Evolutionary conservation across 64 coral and sea anemone species (phyloP), one percentile per base, ranked within the genome.

Genomic region (Pocillopora verrucosa): DNA sequence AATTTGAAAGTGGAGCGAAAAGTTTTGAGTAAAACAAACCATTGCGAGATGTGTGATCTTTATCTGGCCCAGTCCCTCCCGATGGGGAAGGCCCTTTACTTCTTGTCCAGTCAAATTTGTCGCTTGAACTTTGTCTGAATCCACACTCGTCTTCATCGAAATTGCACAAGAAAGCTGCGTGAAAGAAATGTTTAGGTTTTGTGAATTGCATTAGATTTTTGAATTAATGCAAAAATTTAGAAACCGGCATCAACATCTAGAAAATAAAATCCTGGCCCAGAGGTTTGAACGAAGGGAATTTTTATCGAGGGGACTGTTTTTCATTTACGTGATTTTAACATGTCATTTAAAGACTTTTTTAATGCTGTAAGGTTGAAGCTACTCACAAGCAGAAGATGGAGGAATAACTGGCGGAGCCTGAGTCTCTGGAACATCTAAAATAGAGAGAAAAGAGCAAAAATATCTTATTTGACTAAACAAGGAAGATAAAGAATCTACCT

Each of bases 21-120:
- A 36, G 36, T 38, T 17, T 77, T 41, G 75, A 77, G 41, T 51
- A 4, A 3, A 4, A 51, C 20, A n/a, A 22, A 69, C 65, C 65
- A n/a, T 69, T 69, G 20, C 65, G 19, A n/a, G 65, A 22, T 9
- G 77, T 82, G 24, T 90, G 88, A 36, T 81, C 88, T 41, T 64
- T 45, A 60, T 15, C 9, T 59, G 89, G 89, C 34, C 89, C 89
- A 20, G 89, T 86, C 10, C 19, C n/a, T 15, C 25, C 9, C 9
- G 73, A 78, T 10, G 10, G 9, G 37, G 89, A 77, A 56, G 10
- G 0, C 9, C 89, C 89, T 26, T 11, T 68, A 12, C 14, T 63
- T 76, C 80, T 20, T 38, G 34, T 76, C 89, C 89, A 91, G 35
- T 91, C 89, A 56, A 91, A 91, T 57, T 77, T 35, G 38, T 91